These are phyloP conservation scores for Pseudomyrmex cubaensis DNA, from an alignment of 1,140 invertebrate species.

Conservation along the genomic window DNA sequence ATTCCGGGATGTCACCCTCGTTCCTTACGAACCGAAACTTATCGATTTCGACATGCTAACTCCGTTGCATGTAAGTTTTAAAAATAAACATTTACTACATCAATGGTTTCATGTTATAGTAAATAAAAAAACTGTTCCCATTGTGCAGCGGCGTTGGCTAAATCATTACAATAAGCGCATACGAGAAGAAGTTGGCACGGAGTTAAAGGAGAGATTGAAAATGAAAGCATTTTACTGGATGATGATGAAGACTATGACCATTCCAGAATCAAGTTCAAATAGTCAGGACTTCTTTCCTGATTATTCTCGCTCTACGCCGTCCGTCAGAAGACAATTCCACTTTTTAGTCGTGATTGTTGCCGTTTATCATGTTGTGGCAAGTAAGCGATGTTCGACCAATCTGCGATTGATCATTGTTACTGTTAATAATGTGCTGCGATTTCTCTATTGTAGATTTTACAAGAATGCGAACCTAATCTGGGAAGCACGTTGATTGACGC, in stretches of 20 bases:
- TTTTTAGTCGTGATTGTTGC: constrained; percentile 34
- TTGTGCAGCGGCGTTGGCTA: constrained; percentile 90
- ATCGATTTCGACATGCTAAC: constrained; percentile 93
- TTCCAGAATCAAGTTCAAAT: constrained; percentile 85
- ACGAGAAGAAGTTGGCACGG: constrained; percentile 88
- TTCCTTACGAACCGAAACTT: constrained; percentile 97
- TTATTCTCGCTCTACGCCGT: constrained; percentile 48
- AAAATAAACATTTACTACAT: too few relatives aligned
- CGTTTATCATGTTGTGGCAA: constrained; percentile 45
- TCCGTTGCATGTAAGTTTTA: constrained; percentile 88
- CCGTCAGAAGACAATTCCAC: constrained; percentile 53
- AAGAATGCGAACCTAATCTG: neutral
- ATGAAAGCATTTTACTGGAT: constrained; percentile 92
- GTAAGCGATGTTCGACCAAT: constrained; percentile 49
- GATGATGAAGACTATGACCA: constrained; percentile 90
- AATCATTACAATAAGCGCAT: constrained; percentile 92
- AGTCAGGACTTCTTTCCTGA: constrained; percentile 38
- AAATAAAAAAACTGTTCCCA: constrained; percentile 14
- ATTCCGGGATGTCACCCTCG: constrained; percentile 94
- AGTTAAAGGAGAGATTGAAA: constrained; percentile 88
- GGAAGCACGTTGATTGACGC: neutral
- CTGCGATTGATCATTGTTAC: neutral
- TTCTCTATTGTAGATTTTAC: constrained; percentile 42
- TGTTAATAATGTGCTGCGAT: neutral
- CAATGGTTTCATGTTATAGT: too few relatives aligned